A percentile compares a stretch with the other conserved stretches of the same genome.
Evolutionary conservation across 2,888 invertebrate species (phyloP).

Genomic region (Orthosia gothica): DNA sequence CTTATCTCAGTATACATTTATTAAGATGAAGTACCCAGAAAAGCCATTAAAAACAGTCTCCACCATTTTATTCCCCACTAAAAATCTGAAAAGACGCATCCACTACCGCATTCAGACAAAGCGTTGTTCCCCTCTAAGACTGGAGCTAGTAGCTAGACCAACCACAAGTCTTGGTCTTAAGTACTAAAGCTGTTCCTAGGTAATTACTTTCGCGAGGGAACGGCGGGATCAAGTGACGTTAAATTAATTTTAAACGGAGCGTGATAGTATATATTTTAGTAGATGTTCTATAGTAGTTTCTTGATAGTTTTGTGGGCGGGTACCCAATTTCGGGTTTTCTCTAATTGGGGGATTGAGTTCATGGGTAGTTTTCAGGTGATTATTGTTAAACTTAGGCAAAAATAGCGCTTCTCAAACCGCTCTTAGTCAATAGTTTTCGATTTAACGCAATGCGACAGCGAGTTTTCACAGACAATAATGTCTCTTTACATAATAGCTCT

Average conservation of each 20-base stretch:
- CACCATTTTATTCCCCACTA: not conserved
- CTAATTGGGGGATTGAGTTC: not conserved
- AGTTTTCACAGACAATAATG: too few species aligned
- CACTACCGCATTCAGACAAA: conserved; percentile 39
- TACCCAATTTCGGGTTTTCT: not conserved
- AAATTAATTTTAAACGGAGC: conserved; percentile 68
- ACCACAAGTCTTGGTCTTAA: conserved; percentile 66
- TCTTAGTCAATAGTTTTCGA: not conserved
- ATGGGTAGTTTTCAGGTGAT: not conserved
- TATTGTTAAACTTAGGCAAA: not conserved
- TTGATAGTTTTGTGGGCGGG: conserved; percentile 14
- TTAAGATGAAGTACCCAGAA: not conserved
- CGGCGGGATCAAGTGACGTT: conserved; percentile 62
- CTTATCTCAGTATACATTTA: too few species aligned
- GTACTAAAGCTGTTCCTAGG: conserved; percentile 70
- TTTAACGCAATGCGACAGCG: too few species aligned
- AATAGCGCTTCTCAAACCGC: too few species aligned
- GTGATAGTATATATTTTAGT: conserved; percentile 50
- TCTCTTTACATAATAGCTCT: too few species aligned
- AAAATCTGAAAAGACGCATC: conserved; percentile 45
- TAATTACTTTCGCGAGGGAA: conserved; percentile 71
- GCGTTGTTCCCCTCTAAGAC: conserved; percentile 55
- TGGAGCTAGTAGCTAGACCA: conserved; percentile 64
- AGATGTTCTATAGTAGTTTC: conserved; percentile 17
- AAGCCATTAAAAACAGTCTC: conserved; percentile 2